Conservation (phyloP, 1,140 invertebrate species). For the Drosophila hydei region DNA sequence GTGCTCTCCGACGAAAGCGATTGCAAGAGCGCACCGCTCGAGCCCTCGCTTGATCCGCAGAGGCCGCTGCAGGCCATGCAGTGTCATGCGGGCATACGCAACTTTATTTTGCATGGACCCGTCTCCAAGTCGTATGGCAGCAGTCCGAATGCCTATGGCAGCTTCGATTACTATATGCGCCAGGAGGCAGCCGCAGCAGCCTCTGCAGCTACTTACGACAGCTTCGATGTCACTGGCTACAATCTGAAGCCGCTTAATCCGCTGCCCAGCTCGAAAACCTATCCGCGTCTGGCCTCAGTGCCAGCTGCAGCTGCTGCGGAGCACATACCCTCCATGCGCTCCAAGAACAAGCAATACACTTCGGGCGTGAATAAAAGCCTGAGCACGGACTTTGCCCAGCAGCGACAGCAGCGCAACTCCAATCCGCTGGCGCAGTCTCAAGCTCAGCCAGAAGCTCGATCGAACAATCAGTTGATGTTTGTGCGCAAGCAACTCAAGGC, state of each 20-base stretch:
- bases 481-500: constrained; percentile 63
- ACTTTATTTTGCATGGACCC: constrained; percentile 76
- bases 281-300: constrained; percentile 62
- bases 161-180: constrained; percentile 83
- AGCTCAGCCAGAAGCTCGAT: neutral
- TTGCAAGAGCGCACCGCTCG: constrained; percentile 90
- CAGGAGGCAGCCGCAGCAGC: constrained; percentile 45
- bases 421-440: constrained; percentile 67
- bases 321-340: constrained; percentile 75
- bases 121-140: constrained; percentile 86
- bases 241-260: constrained; percentile 67
- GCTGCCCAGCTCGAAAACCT: constrained; percentile 75
- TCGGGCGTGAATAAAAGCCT: constrained; percentile 79
- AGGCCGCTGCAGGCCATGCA: constrained; percentile 53
- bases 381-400: constrained; percentile 80
- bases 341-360: constrained; percentile 80
- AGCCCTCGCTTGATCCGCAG: constrained; percentile 87
- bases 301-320: constrained; percentile 34
- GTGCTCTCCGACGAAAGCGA: constrained; percentile 91
- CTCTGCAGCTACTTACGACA: constrained; percentile 54
- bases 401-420: constrained; percentile 71
- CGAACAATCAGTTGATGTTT: constrained; percentile 49
- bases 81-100: constrained; percentile 74
- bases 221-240: constrained; percentile 80
- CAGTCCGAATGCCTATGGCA: constrained; percentile 85